Conservation (phyloP, 1,140 invertebrate genomes). For the Drosophila hydei region DNA sequence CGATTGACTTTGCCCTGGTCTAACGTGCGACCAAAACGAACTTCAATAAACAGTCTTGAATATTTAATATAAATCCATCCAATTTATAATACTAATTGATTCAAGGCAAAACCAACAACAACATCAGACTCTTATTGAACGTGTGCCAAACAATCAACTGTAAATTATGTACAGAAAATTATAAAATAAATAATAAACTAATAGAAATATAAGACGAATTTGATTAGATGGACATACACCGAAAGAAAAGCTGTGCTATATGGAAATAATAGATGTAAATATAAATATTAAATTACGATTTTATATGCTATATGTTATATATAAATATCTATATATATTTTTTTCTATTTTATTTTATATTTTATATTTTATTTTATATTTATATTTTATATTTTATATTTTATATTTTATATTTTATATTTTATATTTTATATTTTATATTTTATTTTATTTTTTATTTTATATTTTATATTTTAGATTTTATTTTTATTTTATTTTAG, state of each 20-base stretch:
- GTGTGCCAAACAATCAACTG: background rate
- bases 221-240: background rate
- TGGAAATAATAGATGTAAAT: no score
- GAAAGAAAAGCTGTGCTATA: background rate
- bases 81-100: slow-evolving; percentile 9
- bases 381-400: no score
- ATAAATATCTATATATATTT: no score
- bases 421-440: no score
- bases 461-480: no score
- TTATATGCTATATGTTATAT: no score
- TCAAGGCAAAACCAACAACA: background rate
- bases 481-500: no score
- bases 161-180: background rate
- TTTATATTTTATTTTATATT: no score
- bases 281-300: no score
- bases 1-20: background rate
- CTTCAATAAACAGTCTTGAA: background rate
- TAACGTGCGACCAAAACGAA: background rate
- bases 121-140: background rate
- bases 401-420: no score
- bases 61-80: background rate
- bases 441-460: no score
- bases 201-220: background rate
- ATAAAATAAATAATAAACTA: background rate
- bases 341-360: no score